phyloP scores from a whole-genome alignment of 1,140 invertebrate genomes.

The Ips typographus region DNA sequence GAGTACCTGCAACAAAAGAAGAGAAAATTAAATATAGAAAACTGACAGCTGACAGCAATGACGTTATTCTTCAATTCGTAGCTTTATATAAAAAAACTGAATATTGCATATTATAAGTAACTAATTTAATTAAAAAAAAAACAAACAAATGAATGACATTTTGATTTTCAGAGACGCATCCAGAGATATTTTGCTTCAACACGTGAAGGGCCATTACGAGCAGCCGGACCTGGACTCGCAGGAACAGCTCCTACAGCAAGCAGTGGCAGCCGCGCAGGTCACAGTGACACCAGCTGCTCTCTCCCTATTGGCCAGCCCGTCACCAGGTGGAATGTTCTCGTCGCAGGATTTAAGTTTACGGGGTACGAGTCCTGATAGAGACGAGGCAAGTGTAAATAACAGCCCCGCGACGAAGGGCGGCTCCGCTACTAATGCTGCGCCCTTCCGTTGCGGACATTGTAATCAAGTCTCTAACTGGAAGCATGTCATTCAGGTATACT shows the following conservation, averaged over 20 bases:
- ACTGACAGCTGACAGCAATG: too few relatives aligned
- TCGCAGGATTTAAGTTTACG: slow-evolving; percentile 42
- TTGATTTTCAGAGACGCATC: slow-evolving; percentile 59
- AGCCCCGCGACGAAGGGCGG: slow-evolving; percentile 39
- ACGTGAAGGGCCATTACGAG: slow-evolving; percentile 66
- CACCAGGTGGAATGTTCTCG: slow-evolving; percentile 9
- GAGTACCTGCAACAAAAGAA: too few relatives aligned
- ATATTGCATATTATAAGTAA: too few relatives aligned
- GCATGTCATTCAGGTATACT: slow-evolving; percentile 75
- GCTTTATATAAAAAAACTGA: too few relatives aligned
- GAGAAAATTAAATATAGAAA: too few relatives aligned
- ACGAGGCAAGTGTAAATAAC: slow-evolving; percentile 53
- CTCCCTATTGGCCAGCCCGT: not conserved
- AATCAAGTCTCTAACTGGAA: slow-evolving; percentile 77
- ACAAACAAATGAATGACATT: too few relatives aligned
- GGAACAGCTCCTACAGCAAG: slow-evolving; percentile 36
- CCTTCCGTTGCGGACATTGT: slow-evolving; percentile 73
- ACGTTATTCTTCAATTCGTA: too few relatives aligned
- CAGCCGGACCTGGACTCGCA: slow-evolving; percentile 33
- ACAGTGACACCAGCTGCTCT: slow-evolving; percentile 12
- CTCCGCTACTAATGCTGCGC: slow-evolving; percentile 48
- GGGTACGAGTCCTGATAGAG: slow-evolving; percentile 46
- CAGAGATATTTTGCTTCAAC: slow-evolving; percentile 64
- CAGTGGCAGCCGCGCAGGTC: slow-evolving; percentile 20
- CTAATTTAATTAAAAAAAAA: too few relatives aligned